Percentiles rank a stretch among this genome's conserved stretches.
These are phyloP conservation scores for Oophaga sylvatica DNA, from an alignment of 2,797 vertebrate genomes.

Conservation along the genomic window DNA sequence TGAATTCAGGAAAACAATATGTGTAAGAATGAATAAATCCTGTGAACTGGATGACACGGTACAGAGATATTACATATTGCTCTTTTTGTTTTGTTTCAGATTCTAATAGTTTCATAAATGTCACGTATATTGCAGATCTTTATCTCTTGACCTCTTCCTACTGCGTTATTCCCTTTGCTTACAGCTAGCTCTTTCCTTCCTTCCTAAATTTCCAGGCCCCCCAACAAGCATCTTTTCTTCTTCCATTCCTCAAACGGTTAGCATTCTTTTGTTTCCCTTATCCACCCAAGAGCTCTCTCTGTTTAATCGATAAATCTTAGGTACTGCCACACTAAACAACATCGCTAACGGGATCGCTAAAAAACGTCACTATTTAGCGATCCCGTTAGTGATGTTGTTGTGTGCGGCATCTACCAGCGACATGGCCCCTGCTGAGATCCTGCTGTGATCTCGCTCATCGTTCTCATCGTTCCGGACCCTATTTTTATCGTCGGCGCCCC, in stretches of 20 bases:
- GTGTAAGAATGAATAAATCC: neutral
- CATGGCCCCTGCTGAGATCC: no score
- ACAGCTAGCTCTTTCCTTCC: conserved; percentile 38
- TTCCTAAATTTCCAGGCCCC: conserved; percentile 29
- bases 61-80: neutral
- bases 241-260: conserved; percentile 39
- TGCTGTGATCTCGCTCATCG: no score
- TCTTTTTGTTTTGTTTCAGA: neutral
- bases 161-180: neutral
- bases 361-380: no score
- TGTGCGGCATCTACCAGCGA: no score
- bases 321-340: no score
- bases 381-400: no score
- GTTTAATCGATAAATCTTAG: no score
- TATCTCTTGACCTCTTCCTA: conserved; percentile 26
- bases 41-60: neutral
- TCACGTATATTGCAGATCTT: conserved; percentile 29
- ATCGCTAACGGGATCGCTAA: no score
- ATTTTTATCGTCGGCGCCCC: no score
- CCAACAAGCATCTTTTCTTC: neutral
- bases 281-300: neutral
- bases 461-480: no score
- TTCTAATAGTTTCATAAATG: conserved; percentile 9
- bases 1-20: neutral
- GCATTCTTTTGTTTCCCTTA: conserved; percentile 10